phyloP scores from a whole-genome alignment of 2,113 vertebrate species.

The Pollimyrus isidori region DNA sequence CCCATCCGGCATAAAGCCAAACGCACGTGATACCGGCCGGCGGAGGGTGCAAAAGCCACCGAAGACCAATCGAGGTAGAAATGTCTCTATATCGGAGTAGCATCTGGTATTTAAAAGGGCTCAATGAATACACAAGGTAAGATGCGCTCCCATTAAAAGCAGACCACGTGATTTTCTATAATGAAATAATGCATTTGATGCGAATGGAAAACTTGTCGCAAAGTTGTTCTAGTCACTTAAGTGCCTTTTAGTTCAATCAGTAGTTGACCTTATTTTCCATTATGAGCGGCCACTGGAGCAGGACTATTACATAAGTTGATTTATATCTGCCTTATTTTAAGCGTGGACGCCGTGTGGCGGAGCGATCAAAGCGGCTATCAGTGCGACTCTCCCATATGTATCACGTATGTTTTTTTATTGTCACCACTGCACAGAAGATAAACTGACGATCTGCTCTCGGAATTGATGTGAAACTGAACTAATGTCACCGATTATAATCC shows the following conservation, averaged over 20 bases:
- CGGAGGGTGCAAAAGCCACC: slow-evolving; percentile 24
- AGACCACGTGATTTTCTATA: background rate
- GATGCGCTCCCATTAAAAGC: slow-evolving; percentile 5
- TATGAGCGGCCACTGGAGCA: background rate
- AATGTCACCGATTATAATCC: background rate
- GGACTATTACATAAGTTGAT: background rate
- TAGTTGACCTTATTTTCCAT: background rate
- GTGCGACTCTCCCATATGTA: background rate
- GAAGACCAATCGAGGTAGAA: slow-evolving; percentile 31
- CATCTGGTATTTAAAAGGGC: slow-evolving; percentile 64
- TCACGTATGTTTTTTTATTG: background rate
- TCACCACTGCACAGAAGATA: background rate
- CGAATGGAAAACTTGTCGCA: background rate
- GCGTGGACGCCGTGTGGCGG: background rate
- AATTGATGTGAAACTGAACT: background rate
- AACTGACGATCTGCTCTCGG: background rate
- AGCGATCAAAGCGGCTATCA: background rate
- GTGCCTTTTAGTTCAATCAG: background rate
- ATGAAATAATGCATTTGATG: background rate
- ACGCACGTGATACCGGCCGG: slow-evolving; percentile 48
- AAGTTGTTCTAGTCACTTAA: background rate
- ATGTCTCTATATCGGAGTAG: slow-evolving; percentile 71
- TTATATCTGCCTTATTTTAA: background rate
- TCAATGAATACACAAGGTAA: slow-evolving; percentile 67
- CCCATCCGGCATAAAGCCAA: slow-evolving; percentile 7